Base-by-base conservation (phyloP, 2,113 vertebrate species). In the Sciurus niger region DNA sequence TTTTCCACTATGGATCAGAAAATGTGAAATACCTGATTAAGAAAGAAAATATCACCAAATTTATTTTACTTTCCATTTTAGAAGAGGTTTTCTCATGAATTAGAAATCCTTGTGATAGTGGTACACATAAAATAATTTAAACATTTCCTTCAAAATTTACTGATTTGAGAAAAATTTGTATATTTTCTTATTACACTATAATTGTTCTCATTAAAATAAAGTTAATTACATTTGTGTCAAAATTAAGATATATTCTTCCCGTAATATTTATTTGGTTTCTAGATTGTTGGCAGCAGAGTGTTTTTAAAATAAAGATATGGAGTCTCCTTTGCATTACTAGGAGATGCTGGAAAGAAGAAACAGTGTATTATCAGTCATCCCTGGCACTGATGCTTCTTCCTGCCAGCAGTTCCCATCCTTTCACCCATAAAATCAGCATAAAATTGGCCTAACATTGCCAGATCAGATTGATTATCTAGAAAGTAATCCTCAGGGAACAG, bases 381-480 rank as follows among this genome's bases (percentile, higher is more conserved):
- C 0, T 79, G 89, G 51, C 22, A 84, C 58, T 14, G 34, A 30
- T 84, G 89, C 48, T 96, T 96, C 48, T 96, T 96, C 88, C 80
- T 88, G 84, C 93, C 96, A 97, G 96, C 20, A n/a, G 89, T 99
- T 99, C 98, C 97, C 98, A 98, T 98, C 97, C 97, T 98, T 98
- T 99, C 98, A 99, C 96, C 98, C 98, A 98, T 98, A 99, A 99
- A 99, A 99, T 99, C 95, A 98, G 98, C 98, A 99, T 98, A 98
- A 99, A 99, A 99, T 99, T 98, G 98, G 98, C 98, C 98, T 98
- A 98, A 98, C 97, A 93, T 98, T 98, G 96, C 96, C 97, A 97
- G 97, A 98, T 99, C 97, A 98, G 98, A 96, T 96, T 79, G 85
- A 18, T 2, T 95, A 94, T 97, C 93, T 98, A 82, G 84, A 94